Evolutionary conservation across 2,888 invertebrate genomes (phyloP).

Genomic region (Caradrina clavipalpis): DNA sequence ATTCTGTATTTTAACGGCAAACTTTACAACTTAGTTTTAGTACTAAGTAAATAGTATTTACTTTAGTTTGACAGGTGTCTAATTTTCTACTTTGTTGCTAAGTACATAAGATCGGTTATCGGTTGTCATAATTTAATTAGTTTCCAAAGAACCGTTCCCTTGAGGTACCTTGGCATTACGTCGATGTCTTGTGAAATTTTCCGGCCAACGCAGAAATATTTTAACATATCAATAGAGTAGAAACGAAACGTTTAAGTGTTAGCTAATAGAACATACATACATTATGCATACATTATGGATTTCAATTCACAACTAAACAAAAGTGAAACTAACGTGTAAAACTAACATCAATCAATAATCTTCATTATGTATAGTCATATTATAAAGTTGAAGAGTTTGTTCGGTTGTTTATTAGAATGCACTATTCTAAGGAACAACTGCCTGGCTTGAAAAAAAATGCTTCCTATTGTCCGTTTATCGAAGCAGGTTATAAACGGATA

Average conservation of each 20-base stretch:
- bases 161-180: slow-evolving; percentile 49
- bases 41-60: slow-evolving; percentile 47
- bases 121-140: slow-evolving; percentile 18
- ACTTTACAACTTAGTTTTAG: slow-evolving; percentile 48
- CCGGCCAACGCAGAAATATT: slow-evolving; percentile 43
- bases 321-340: background rate
- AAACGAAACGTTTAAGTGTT: slow-evolving; percentile 25
- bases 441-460: too few species aligned
- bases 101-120: slow-evolving; percentile 17
- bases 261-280: slow-evolving; percentile 13
- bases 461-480: too few species aligned
- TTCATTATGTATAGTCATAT: background rate
- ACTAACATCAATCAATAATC: background rate
- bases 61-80: slow-evolving; percentile 1
- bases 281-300: slow-evolving; percentile 13
- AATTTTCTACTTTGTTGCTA: slow-evolving; percentile 39
- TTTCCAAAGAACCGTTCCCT: slow-evolving; percentile 42
- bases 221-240: slow-evolving; percentile 36
- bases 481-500: too few species aligned
- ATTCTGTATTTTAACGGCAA: slow-evolving; percentile 68
- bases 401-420: too few species aligned
- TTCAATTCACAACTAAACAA: background rate
- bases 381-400: too few species aligned
- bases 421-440: too few species aligned
- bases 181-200: slow-evolving; percentile 53